phyloP scores from a whole-genome alignment of 2,888 invertebrate genomes.

The Pantelozetes paolii region DNA sequence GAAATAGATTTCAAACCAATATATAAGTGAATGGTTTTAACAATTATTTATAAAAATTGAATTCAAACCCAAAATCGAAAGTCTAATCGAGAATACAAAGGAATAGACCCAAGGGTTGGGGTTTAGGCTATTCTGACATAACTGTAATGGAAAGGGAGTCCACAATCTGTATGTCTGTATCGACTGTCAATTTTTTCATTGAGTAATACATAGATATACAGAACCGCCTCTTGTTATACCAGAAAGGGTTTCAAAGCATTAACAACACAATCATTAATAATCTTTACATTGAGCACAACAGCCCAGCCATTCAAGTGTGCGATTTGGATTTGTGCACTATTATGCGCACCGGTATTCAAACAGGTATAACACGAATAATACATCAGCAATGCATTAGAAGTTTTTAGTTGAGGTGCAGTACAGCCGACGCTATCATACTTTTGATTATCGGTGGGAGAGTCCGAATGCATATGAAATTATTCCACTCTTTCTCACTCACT shows the following conservation, averaged over 20 bases:
- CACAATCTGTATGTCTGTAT: background rate
- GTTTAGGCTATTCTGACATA: background rate
- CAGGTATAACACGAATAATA: background rate
- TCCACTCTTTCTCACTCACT: too few species aligned
- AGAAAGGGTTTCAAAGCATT: slow-evolving; percentile 23
- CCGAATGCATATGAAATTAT: background rate
- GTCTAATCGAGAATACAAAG: background rate
- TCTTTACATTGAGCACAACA: slow-evolving; percentile 6
- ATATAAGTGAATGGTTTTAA: too few species aligned
- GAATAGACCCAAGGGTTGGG: background rate
- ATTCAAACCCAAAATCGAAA: slow-evolving; percentile 15
- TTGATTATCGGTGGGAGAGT: background rate
- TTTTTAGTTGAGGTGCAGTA: slow-evolving; percentile 19
- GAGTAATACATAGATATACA: slow-evolving; percentile 13
- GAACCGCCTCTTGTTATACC: slow-evolving; percentile 27
- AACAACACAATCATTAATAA: slow-evolving; percentile 3
- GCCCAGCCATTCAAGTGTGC: slow-evolving; percentile 11
- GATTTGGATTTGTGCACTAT: slow-evolving; percentile 1
- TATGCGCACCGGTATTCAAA: background rate
- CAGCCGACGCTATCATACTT: background rate
- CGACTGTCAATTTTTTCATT: slow-evolving; percentile 22
- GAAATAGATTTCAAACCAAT: too few species aligned
- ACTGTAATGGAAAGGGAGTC: background rate
- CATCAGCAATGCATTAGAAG: too few species aligned
- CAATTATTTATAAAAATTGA: too few species aligned